phyloP scores from a whole-genome alignment of 2,113 vertebrate genomes.

The Urocolius indicus region DNA sequence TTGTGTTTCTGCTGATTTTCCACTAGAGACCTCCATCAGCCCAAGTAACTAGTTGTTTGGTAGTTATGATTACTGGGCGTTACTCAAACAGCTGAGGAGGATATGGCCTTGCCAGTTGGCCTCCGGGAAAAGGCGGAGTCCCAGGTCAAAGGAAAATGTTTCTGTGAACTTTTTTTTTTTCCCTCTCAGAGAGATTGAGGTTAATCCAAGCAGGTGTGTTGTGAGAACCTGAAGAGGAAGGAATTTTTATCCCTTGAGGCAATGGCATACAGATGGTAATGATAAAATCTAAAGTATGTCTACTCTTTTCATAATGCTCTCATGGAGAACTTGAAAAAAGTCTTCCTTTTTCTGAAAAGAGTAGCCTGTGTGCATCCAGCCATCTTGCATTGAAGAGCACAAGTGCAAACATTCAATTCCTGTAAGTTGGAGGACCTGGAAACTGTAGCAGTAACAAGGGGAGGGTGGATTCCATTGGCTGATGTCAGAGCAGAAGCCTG shows the following conservation, averaged over 20 bases:
- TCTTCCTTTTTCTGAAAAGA: conserved; percentile 8
- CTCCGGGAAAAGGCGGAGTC: conserved; percentile 60
- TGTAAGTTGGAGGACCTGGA: conserved; percentile 14
- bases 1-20: conserved; percentile 68
- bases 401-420: not conserved
- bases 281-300: conserved; percentile 14
- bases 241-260: conserved; percentile 62
- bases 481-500: not conserved
- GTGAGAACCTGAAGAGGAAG: conserved; percentile 67
- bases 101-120: conserved; percentile 54
- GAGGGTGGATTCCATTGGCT: not conserved
- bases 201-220: conserved; percentile 68
- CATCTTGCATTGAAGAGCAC: not conserved
- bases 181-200: conserved; percentile 50
- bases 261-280: conserved; percentile 29
- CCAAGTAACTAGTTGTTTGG: conserved; percentile 23
- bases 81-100: conserved; percentile 31
- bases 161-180: conserved; percentile 37
- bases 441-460: not conserved
- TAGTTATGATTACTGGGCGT: conserved; percentile 20
- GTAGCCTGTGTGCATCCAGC: not conserved
- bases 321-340: not conserved
- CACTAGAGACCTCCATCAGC: conserved; percentile 73
- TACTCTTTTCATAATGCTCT: not conserved
- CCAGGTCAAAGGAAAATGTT: conserved; percentile 62